Evolutionary conservation across 1,140 invertebrate species (phyloP), one percentile per base, ranked within the genome.

Genomic region (Aphaenogaster floridana): DNA sequence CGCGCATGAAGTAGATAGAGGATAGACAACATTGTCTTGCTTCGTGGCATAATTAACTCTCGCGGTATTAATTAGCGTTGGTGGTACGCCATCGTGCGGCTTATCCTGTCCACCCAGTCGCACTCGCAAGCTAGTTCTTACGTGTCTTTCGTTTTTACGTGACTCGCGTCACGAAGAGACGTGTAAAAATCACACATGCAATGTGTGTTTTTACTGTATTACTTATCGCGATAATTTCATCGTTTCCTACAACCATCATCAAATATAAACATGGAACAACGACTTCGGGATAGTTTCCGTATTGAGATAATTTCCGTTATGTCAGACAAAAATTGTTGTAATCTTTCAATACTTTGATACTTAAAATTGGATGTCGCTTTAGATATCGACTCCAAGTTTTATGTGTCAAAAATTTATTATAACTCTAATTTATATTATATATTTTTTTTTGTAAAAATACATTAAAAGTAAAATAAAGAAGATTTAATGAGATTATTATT

Each of bases 21-120:
- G 45, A 69, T 76, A 79, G 78, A 85, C 83, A 85, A 89, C 86
- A 80, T 85, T 89, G 87, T 87, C 78, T 86, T 21, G 17, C 69
- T 69, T 68, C 48, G 76, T 52, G 54, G 72, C 69, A 90, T 91
- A 91, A 92, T 88, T 92, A 92, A 87, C 74, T 83, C 61, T 52
- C 68, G 61, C 9, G 52, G 59, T 83, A 89, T 89, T 89, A 92
- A 91, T 92, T 91, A 92, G 81, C 48, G 63, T 21, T 50, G 61
- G 17, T 54, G 57, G 39, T 54, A 50, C 36, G 45, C 54, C 48
- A 13, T 59, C 36, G 15, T 39, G 59, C 21, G 36, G 69, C 48
- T 86, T 36, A 45, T 74, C 45, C n/a, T 71, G 45, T 15, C 50
- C 36, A 57, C 42, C 21, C 21, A 81, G 66, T 61, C 42, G 28